Conservation (phyloP, 2,888 invertebrate species). For the Noctua fimbriata region DNA sequence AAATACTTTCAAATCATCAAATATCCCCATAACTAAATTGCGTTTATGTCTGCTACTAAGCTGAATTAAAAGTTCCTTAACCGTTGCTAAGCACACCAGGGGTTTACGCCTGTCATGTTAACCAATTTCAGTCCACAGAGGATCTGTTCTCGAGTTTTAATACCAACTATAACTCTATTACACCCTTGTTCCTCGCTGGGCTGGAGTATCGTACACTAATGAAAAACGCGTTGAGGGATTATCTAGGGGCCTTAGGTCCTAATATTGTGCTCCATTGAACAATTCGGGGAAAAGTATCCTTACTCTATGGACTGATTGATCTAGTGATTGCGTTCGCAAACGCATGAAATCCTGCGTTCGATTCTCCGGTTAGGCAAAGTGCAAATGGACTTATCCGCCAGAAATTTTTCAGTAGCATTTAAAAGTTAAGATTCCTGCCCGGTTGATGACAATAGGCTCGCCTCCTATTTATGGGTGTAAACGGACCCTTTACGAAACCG, state of each 20-base stretch:
- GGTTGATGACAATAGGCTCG: too few species aligned
- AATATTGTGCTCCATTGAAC: neutral
- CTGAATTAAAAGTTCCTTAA: conserved; percentile 39
- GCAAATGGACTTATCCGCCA: too few species aligned
- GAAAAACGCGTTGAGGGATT: conserved; percentile 31
- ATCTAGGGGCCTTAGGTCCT: neutral
- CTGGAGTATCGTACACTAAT: conserved; percentile 16
- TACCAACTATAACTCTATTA: conserved; percentile 48
- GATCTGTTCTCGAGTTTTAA: conserved; percentile 39
- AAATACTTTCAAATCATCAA: neutral
- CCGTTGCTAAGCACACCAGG: conserved; percentile 13
- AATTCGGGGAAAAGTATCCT: neutral
- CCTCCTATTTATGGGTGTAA: too few species aligned
- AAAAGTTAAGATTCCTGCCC: too few species aligned
- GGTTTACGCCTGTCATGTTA: conserved; percentile 42
- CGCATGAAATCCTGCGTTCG: neutral
- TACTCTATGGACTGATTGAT: too few species aligned
- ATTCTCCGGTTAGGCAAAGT: neutral
- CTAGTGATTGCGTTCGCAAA: neutral
- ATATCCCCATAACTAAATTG: neutral
- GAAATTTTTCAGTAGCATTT: neutral
- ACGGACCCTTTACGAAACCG: too few species aligned
- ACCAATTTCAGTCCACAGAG: conserved; percentile 43
- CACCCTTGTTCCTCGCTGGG: conserved; percentile 12
- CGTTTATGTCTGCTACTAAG: conserved; percentile 1